These are phyloP conservation scores for Ptychadena robeensis DNA, from an alignment of 2,797 vertebrate species.

Conservation along the genomic window DNA sequence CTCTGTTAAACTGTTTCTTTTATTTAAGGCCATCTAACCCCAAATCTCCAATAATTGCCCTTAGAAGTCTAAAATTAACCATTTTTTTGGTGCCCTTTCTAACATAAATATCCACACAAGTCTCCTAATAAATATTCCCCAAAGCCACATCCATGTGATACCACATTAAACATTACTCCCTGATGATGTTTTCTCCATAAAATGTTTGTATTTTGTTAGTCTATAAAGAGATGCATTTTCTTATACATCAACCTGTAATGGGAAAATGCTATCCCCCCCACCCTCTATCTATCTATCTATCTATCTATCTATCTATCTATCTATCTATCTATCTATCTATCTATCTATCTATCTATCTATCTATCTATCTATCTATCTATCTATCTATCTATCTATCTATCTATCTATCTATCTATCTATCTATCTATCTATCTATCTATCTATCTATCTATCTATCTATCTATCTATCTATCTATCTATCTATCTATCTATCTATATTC, in stretches of 20 bases:
- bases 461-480: constrained; percentile 19
- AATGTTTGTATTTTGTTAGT: constrained; percentile 74
- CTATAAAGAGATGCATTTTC: constrained; percentile 75
- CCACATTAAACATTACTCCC: constrained; percentile 77
- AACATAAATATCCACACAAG: not conserved
- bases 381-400: not conserved
- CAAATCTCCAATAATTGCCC: not conserved
- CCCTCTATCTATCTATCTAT: constrained; percentile 32
- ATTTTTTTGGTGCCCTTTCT: not conserved
- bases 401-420: not conserved
- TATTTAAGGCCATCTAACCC: too few relatives aligned
- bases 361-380: constrained; percentile 8
- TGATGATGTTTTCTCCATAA: constrained; percentile 76
- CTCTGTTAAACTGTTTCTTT: not conserved
- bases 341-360: not conserved
- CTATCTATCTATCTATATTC: constrained; percentile 5
- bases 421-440: constrained; percentile 5
- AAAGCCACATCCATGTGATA: constrained; percentile 64
- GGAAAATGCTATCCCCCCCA: constrained; percentile 73
- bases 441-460: constrained; percentile 23
- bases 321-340: not conserved
- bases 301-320: too few relatives aligned
- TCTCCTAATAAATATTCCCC: not conserved
- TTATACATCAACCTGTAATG: constrained; percentile 75
- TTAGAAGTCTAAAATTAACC: not conserved